phyloP scores from a whole-genome alignment of 2,888 invertebrate species.

The Chymomyza amoena region DNA sequence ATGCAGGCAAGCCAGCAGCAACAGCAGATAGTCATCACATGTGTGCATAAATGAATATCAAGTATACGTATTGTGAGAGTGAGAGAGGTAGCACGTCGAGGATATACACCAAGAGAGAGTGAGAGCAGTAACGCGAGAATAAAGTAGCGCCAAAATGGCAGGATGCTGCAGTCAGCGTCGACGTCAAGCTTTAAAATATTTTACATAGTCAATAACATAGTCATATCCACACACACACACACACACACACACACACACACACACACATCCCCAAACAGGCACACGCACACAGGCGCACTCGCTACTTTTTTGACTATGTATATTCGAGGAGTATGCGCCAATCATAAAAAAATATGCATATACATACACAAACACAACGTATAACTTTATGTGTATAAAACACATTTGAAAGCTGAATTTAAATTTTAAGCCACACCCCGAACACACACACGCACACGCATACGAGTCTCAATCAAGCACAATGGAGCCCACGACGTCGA shows the following conservation, averaged over 20 bases:
- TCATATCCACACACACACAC: slow-evolving; percentile 11
- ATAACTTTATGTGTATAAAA: slow-evolving; percentile 33
- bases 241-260: slow-evolving; percentile 5
- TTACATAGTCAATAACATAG: slow-evolving; percentile 53
- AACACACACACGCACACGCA: slow-evolving; percentile 42
- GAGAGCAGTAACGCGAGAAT: slow-evolving; percentile 9
- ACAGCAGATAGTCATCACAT: slow-evolving; percentile 38
- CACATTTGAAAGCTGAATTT: slow-evolving; percentile 75
- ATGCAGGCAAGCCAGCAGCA: slow-evolving; percentile 12
- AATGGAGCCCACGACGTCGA: slow-evolving; percentile 48
- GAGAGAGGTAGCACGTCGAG: slow-evolving; percentile 33
- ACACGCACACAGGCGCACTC: slow-evolving; percentile 3
- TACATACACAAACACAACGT: slow-evolving; percentile 32
- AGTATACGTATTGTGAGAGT: slow-evolving; percentile 37
- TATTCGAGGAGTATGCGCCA: slow-evolving; percentile 62
- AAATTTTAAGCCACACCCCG: slow-evolving; percentile 79
- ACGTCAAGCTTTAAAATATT: slow-evolving; percentile 66
- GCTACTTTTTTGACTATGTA: slow-evolving; percentile 37
- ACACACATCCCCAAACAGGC: slow-evolving; percentile 10
- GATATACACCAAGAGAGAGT: slow-evolving; percentile 21
- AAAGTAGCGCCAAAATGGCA: slow-evolving; percentile 20
- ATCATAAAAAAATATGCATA: slow-evolving; percentile 72
- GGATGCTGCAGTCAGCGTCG: slow-evolving; percentile 47
- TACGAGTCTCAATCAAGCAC: slow-evolving; percentile 25
- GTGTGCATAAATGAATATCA: slow-evolving; percentile 73